Evolutionary conservation across 2,888 invertebrate genomes (phyloP), one percentile per base, ranked within the genome.

Genomic region (Dione vanillae): DNA sequence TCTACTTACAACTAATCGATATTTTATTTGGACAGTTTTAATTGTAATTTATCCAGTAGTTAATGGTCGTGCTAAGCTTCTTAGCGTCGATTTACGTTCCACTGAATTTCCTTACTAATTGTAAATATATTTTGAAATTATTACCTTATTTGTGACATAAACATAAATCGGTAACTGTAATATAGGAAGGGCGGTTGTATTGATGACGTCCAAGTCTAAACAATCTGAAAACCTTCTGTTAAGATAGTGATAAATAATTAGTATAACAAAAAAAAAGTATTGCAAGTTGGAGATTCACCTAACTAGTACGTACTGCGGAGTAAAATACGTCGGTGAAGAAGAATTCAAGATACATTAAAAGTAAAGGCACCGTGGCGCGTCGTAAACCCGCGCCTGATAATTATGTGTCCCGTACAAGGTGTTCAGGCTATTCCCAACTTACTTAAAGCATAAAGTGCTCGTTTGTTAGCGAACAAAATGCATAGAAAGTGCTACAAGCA

Each of bases 331-430:
- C 16, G 11, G 49, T 19, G 2, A 19, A 59, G 20, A n/a, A n/a
- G n/a, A n/a, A n/a, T 43, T 16, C 19, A 62, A 62, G 16, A 12
- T 7, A 37, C 14, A 47, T 49, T 37, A 62, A 19, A 37, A 49
- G 35, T 49, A 62, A 19, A 47, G 37, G 11, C 11, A 5, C 16
- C 49, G 49, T 11, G 45, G 14, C n/a, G 45, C 7, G 12, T 37
- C 49, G 62, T 62, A 61, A 45, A 45, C 61, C 43, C 62, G 47
- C 40, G 27, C 54, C 59, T 62, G 58, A 52, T 71, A 71, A 73
- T 71, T 71, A 73, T 20, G 61, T 41, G 45, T 62, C 49, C 73
- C 71, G 62, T 73, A 73, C 68, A 66, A 69, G 73, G 68, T 35
- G 61, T 27, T 27, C n/a, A 61, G 27, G 27, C 62, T 47, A 54